phyloP scores from a whole-genome alignment of 1,140 invertebrate species.

The Penaeus vannamei region DNA sequence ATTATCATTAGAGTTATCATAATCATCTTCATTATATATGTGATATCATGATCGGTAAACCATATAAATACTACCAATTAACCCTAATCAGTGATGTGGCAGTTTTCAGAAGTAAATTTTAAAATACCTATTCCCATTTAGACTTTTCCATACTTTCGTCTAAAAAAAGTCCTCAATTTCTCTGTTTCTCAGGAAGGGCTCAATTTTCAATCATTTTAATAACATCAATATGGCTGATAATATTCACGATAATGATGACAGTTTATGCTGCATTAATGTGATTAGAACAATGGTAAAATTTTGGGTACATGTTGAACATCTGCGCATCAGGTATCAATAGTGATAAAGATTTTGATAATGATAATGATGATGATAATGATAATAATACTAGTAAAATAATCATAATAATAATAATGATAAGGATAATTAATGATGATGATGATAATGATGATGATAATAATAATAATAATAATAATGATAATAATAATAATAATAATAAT shows the following conservation, averaged over 20 bases:
- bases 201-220: no score
- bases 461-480: neutral
- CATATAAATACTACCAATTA: neutral
- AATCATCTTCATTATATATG: neutral
- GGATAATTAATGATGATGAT: neutral
- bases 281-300: neutral
- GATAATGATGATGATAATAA: neutral
- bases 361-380: neutral
- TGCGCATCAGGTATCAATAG: neutral
- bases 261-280: no score
- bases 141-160: no score
- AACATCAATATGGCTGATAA: no score
- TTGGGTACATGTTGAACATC: neutral
- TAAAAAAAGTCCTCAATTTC: no score
- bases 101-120: neutral
- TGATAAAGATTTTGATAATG: neutral
- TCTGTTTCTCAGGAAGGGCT: no score
- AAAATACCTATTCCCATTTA: no score
- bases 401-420: no score
- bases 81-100: neutral
- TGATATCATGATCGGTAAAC: no score
- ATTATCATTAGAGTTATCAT: neutral
- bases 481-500: neutral
- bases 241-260: no score
- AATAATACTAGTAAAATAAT: neutral